These are phyloP conservation scores for Chrysolina haemoptera DNA, from an alignment of 2,888 invertebrate species.

Conservation along the genomic window DNA sequence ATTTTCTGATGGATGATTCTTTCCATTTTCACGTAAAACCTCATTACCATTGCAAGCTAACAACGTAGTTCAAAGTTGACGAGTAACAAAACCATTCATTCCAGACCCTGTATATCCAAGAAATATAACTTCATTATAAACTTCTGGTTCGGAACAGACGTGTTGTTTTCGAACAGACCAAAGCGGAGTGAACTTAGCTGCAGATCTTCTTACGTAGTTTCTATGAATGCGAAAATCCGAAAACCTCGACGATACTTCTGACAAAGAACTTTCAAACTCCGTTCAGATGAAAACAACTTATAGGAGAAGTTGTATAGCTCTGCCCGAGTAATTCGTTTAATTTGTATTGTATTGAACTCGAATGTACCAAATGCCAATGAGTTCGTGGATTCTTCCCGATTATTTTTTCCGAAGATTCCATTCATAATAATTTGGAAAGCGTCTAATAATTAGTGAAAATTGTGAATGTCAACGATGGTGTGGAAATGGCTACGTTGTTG, in stretches of 20 bases:
- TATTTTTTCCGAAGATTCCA: constrained; percentile 13
- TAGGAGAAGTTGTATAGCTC: constrained; percentile 21
- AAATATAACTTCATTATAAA: neutral
- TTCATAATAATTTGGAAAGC: neutral
- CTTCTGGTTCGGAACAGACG: neutral
- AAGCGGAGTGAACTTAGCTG: neutral
- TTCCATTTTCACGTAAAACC: neutral
- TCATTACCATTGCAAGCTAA: neutral
- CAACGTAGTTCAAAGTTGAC: neutral
- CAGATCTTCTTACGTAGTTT: neutral
- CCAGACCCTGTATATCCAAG: neutral
- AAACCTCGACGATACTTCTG: constrained; percentile 1
- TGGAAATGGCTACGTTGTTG: too few relatives aligned
- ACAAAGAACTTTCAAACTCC: constrained; percentile 25
- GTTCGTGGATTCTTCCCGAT: constrained; percentile 29
- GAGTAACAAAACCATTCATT: neutral
- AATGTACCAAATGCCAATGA: constrained; percentile 27
- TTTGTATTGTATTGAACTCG: constrained; percentile 30
- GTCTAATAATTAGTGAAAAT: neutral
- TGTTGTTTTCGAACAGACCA: constrained; percentile 3
- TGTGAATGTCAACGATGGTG: too few relatives aligned
- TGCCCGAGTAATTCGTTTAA: constrained; percentile 5
- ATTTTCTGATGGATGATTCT: too few relatives aligned
- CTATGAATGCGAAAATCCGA: constrained; percentile 15
- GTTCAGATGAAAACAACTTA: constrained; percentile 14